Conservation (phyloP, 2,888 invertebrate genomes). For the Nasonia oneida region DNA sequence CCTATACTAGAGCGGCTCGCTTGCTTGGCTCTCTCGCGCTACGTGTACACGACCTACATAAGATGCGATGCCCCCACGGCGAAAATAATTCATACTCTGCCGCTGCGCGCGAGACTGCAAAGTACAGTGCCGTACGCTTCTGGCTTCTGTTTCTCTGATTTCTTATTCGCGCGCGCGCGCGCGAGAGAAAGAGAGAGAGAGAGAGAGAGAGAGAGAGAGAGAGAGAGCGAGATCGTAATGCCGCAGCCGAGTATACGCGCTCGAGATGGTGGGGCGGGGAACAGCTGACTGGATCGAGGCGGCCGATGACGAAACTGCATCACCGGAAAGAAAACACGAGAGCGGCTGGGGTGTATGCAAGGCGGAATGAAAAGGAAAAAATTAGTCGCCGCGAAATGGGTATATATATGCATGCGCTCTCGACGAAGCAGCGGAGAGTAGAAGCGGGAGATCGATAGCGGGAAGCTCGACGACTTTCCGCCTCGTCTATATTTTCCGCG, state of each 20-base stretch:
- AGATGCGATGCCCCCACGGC: conserved; percentile 79
- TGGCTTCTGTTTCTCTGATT: conserved; percentile 14
- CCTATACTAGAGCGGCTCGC: conserved; percentile 57
- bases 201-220: neutral
- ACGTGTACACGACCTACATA: conserved; percentile 79
- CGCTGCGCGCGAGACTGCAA: conserved; percentile 58
- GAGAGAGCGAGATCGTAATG: neutral
- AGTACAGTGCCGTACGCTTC: conserved; percentile 65
- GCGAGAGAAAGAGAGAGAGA: neutral
- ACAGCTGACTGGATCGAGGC: neutral
- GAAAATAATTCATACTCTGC: conserved; percentile 78
- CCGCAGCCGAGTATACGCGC: neutral
- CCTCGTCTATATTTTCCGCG: conserved; percentile 45
- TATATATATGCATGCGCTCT: neutral
- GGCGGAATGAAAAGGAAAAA: neutral
- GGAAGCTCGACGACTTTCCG: conserved; percentile 50
- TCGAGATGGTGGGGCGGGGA: neutral
- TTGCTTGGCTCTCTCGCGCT: conserved; percentile 61
- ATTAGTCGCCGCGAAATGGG: conserved; percentile 28
- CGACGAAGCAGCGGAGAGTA: conserved; percentile 26
- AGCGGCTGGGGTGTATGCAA: neutral
- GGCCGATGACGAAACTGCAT: conserved; percentile 12
- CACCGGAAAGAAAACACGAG: neutral
- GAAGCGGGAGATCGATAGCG: conserved; percentile 46
- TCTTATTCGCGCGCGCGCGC: neutral